Evolutionary conservation across 2,888 invertebrate genomes (phyloP), one percentile per base, ranked within the genome.

Genomic region (Papilio gigon): DNA sequence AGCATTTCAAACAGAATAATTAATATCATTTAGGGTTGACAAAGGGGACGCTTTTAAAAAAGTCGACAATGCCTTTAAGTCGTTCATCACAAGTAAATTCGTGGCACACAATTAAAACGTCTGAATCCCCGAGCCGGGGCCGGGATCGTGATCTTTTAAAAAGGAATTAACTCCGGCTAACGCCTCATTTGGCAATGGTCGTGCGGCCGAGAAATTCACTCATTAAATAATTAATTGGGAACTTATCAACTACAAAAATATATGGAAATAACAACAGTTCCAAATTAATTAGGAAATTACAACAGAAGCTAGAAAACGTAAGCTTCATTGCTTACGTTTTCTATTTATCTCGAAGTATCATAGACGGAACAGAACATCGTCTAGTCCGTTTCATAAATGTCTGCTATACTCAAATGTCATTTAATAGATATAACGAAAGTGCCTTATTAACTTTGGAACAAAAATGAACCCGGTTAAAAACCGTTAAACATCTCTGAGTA

Each of bases 91-190:
- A 81, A 78, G 77, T 76, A 79, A 75, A 81, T 81, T 82, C 79
- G 78, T 59, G 63, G 60, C 65, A 74, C 74, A 81, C 81, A 86
- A 85, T 86, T 86, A 85, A 84, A 84, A 80, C 72, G 79, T 79
- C 80, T 5, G 14, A 72, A 76, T 22, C 33, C 11, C 17, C 77
- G 74, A 71, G 73, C 71, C 65, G 67, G 71, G 74, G 69, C 71
- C 67, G 67, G 69, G 67, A 69, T 70, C 70, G 71, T 68, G 74
- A 75, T 76, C 78, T 77, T 76, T 81, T 77, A 78, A 81, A 85
- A 84, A 78, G 77, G 82, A 80, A 85, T 85, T 84, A 81, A 80
- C 73, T 42, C 53, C 20, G 53, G 44, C 42, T 35, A 71, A 75
- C 72, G 79, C 78, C 83, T 82, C 76, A 85, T 87, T 86, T 83